Evolutionary conservation across 1,140 invertebrate genomes (phyloP).

Genomic region (Drosophila leontia): DNA sequence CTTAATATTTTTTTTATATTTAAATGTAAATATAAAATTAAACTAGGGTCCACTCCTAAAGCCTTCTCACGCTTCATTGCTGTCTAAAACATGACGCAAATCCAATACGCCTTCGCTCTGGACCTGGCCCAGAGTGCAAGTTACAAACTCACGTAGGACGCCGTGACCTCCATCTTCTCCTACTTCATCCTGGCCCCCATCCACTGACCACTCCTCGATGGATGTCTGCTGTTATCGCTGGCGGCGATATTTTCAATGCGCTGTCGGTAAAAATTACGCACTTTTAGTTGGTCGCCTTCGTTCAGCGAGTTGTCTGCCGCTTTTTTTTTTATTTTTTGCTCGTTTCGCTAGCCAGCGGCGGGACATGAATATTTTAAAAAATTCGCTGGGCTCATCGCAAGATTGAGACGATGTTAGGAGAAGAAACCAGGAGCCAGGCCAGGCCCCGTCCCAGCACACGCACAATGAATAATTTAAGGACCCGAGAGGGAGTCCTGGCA

Average conservation of each 20-base stretch:
- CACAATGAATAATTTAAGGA: conserved; percentile 74
- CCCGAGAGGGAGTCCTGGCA: conserved; percentile 40
- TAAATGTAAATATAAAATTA: not conserved
- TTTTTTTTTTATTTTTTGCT: conserved; percentile 14
- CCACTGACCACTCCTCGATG: not conserved
- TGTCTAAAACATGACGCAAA: conserved; percentile 38
- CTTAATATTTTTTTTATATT: not conserved
- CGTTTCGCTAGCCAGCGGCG: conserved; percentile 65
- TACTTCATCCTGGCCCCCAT: too few relatives aligned
- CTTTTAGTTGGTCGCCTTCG: conserved; percentile 69
- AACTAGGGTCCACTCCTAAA: conserved; percentile 1
- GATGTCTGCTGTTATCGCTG: conserved; percentile 48
- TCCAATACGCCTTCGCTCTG: conserved; percentile 31
- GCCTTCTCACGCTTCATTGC: conserved; percentile 26
- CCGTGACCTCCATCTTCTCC: conserved; percentile 9
- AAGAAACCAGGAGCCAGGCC: conserved; percentile 14
- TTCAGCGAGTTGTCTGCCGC: conserved; percentile 54
- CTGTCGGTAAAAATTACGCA: conserved; percentile 81
- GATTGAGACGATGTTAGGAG: conserved; percentile 37
- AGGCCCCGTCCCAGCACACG: conserved; percentile 23
- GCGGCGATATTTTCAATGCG: conserved; percentile 72
- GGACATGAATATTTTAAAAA: conserved; percentile 82
- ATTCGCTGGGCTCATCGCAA: conserved; percentile 57
- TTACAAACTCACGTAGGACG: conserved; percentile 70
- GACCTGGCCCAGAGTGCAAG: conserved; percentile 54